Conservation (phyloP, 2,888 invertebrate genomes). For the Dorcus hopei region DNA sequence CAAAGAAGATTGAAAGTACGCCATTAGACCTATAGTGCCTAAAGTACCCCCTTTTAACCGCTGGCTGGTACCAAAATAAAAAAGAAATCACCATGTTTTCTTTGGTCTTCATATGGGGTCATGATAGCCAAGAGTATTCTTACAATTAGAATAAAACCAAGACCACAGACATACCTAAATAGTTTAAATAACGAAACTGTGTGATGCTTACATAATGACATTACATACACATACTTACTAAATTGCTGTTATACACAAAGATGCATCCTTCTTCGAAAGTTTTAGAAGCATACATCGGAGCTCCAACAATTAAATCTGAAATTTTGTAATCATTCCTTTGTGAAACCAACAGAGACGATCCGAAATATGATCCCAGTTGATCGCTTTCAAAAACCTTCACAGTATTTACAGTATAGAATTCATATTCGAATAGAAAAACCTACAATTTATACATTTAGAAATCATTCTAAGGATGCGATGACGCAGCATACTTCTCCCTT, state of each 20-base stretch:
- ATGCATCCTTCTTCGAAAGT: slow-evolving; percentile 60
- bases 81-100: too few species aligned
- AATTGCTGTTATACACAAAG: slow-evolving; percentile 53
- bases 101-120: too few species aligned
- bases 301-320: slow-evolving; percentile 22
- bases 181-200: too few species aligned
- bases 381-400: slow-evolving; percentile 5
- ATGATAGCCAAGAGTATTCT: too few species aligned
- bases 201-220: too few species aligned
- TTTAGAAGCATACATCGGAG: slow-evolving; percentile 18
- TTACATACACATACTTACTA: slow-evolving; percentile 9
- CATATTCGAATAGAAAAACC: slow-evolving; percentile 11
- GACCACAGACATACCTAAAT: too few species aligned
- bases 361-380: slow-evolving; percentile 17
- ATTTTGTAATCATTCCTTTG: slow-evolving; percentile 19
- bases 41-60: too few species aligned
- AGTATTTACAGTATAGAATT: neutral
- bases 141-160: too few species aligned
- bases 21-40: too few species aligned
- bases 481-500: slow-evolving; percentile 16
- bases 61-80: too few species aligned
- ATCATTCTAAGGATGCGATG: neutral
- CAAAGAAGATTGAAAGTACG: too few species aligned
- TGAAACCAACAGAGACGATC: slow-evolving; percentile 16
- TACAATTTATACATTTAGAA: neutral